Evolutionary conservation across 2,113 vertebrate genomes (phyloP).

Genomic region (Abramis brama): DNA sequence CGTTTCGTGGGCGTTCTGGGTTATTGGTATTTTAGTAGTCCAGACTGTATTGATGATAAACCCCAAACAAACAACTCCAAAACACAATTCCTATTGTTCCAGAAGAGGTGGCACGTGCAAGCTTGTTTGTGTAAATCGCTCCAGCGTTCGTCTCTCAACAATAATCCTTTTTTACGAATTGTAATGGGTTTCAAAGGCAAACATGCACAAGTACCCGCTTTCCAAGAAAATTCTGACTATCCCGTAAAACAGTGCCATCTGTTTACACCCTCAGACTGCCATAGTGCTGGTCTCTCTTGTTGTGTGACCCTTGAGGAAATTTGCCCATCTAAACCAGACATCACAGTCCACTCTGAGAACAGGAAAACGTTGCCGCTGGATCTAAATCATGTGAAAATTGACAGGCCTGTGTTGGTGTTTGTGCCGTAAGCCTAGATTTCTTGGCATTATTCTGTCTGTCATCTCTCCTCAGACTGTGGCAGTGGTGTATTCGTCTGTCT

Average conservation of each 20-base stretch:
- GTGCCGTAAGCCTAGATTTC: not conserved
- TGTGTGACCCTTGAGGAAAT: not conserved
- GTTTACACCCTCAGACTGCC: not conserved
- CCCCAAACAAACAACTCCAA: not conserved
- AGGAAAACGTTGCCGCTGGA: not conserved
- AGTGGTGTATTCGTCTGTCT: not conserved
- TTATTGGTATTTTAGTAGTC: not conserved
- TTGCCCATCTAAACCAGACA: not conserved
- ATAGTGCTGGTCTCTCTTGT: not conserved
- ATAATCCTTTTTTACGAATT: not conserved
- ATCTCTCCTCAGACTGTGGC: not conserved
- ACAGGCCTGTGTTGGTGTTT: not conserved
- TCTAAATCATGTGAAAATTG: not conserved
- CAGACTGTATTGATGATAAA: not conserved
- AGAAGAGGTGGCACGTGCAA: not conserved
- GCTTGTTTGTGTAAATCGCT: not conserved
- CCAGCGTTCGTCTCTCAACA: not conserved
- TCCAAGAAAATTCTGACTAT: not conserved
- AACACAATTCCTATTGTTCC: conserved; percentile 5
- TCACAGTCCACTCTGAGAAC: not conserved
- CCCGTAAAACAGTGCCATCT: not conserved
- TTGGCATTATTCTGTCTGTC: not conserved
- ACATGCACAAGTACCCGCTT: not conserved
- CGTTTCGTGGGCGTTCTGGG: not conserved
- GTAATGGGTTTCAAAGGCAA: not conserved